Base-by-base conservation (phyloP, 2,888 invertebrate genomes). In the Vesta saturnalis region DNA sequence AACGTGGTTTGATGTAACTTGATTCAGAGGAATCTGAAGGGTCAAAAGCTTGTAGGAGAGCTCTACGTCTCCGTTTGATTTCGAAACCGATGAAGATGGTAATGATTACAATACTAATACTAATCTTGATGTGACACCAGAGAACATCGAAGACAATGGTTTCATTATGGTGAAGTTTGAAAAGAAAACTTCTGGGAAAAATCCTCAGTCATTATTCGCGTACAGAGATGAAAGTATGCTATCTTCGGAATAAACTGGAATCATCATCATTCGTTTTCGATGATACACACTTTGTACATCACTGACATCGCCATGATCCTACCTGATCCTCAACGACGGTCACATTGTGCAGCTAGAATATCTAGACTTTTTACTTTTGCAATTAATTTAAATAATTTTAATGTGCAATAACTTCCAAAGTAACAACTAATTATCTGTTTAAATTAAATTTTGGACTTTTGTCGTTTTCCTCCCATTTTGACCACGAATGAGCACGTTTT, bases 251-350 rank as follows among this genome's bases (percentile, higher is more conserved):
- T 12, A 43, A 43, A 43, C 43, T 14, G 43, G 43, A 10, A 43
- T 43, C 43, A 43, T 43, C 43, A 43, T 43, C 43, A 43, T 43
- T 43, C 3, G 3, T 43, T 43, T 43, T 43, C 3, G n/a, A 12
- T 43, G 43, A 43, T 43, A 43, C 43, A 43, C 43, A 43, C 43
- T 43, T 43, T 43, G 43, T 43, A 43, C 14, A 43, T 43, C 4
- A 43, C n/a, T 43, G 43, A 43, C 12, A 43, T 12, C 43, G 43
- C 43, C 43, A 43, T 43, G 43, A 43, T 43, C 43, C 43, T 43
- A 12, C 12, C 43, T 43, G 43, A 43, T 6, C n/a, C n/a, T n/a
- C n/a, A n/a, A n/a, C n/a, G n/a, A n/a, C n/a, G n/a, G n/a, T n/a
- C n/a, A n/a, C n/a, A 43, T 43, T 43, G 3, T 43, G 14, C 43